Base-by-base conservation (phyloP, 1,140 invertebrate species). In the Mesaphorura yosii region DNA sequence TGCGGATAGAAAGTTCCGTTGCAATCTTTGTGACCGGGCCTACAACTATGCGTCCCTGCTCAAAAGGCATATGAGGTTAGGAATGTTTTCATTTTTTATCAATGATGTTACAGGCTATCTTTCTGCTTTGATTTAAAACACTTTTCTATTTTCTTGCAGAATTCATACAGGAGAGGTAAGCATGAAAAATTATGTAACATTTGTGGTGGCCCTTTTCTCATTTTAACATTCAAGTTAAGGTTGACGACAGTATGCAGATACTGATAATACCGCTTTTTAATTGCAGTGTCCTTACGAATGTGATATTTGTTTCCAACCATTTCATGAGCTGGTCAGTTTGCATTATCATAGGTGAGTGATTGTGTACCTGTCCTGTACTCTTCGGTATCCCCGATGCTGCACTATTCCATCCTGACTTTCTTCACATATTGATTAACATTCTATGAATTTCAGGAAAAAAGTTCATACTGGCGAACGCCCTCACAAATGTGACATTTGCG, bases 401-500 rank as follows among this genome's bases (percentile, higher is more conserved):
- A n/a, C n/a, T n/a, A n/a, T n/a, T n/a, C n/a, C n/a, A n/a, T n/a
- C 6, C 7, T 10, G 17, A 7, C 25, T 47, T 23, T 25, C 38
- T 37, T 57, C 2, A 42, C 5, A 42, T 44, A 25, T 39, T n/a
- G n/a, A n/a, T n/a, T n/a, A n/a, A n/a, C n/a, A n/a, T n/a, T n/a
- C n/a, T n/a, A n/a, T n/a, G n/a, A n/a, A n/a, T n/a, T 58, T n/a
- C 23, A 63, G 61, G 49, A 59, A 59, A 29, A 63, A 63, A 44
- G 52, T 58, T n/a, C 61, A 63, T 20, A 59, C 61, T 5, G 55
- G 55, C 0, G 61, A 63, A 48, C 42, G 61, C n/a, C 61, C 61
- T 3, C 55, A 59, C 29, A 57, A 54, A 28, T 63, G 61, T 54
- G 27, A 39, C 1, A 39, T 27, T 4, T 63, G 61, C 48, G 52